Percentiles rank a stretch among this genome's conserved stretches.
Conservation (phyloP, 2,888 invertebrate genomes). For the Rapana venosa region DNA sequence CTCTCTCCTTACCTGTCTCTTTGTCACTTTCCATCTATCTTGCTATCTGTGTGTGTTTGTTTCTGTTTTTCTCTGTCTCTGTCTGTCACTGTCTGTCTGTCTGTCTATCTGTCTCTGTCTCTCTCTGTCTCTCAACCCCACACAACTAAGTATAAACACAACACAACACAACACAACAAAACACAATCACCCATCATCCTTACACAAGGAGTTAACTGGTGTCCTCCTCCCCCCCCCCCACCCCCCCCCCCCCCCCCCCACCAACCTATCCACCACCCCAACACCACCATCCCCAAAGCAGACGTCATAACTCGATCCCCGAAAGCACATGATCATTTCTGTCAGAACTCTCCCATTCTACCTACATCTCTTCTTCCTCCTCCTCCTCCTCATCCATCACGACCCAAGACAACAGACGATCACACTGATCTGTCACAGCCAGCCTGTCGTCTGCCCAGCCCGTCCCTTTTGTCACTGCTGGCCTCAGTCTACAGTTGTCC, state of each 20-base stretch:
- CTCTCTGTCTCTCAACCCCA: no score
- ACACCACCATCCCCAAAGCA: background rate
- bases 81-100: no score
- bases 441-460: background rate
- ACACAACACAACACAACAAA: no score
- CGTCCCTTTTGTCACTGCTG: background rate
- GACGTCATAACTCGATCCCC: background rate
- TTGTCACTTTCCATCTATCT: no score
- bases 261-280: no score
- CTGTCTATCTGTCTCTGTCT: no score
- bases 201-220: no score
- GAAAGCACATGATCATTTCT: background rate
- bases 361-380: background rate
- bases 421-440: background rate
- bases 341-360: background rate
- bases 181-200: no score
- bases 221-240: background rate
- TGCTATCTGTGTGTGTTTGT: background rate
- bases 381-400: constrained; percentile 1
- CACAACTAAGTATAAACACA: no score
- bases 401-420: background rate
- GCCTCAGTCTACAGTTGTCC: background rate
- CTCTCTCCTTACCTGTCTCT: background rate
- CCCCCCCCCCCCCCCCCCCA: background rate
- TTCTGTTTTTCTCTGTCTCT: no score